phyloP scores from a whole-genome alignment of 35 echinoderm and acorn worm species.

The Lytechinus variegatus region DNA sequence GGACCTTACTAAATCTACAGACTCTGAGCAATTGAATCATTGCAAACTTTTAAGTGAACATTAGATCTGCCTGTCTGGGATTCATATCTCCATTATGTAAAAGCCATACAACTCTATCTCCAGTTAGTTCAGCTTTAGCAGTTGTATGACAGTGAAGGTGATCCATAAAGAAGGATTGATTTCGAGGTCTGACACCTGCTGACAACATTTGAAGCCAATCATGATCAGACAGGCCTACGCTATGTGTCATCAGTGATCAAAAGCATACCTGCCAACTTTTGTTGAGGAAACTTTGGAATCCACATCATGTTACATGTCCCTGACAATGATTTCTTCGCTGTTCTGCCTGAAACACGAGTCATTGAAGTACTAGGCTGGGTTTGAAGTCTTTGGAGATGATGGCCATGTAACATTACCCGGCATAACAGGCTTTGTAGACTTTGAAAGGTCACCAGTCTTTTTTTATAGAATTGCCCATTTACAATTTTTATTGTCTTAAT shows the following conservation, averaged over 20 bases:
- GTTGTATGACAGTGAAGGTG: neutral
- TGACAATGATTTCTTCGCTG: too few species aligned
- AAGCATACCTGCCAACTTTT: too few species aligned
- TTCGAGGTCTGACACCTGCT: neutral
- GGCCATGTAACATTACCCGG: too few species aligned
- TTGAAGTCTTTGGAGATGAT: too few species aligned
- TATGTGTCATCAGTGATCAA: neutral
- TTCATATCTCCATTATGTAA: neutral
- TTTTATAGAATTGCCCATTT: too few species aligned
- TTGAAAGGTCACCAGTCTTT: too few species aligned
- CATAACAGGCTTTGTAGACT: too few species aligned
- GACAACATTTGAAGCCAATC: neutral
- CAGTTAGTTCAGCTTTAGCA: neutral
- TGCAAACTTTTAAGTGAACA: neutral
- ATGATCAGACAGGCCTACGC: neutral
- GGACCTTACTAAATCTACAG: neutral
- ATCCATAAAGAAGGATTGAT: neutral
- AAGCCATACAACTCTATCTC: neutral
- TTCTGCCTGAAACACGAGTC: too few species aligned
- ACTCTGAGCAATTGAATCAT: neutral
- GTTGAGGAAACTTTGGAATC: too few species aligned
- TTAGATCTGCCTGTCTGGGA: neutral
- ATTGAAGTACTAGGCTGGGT: too few species aligned
- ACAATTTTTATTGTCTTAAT: too few species aligned
- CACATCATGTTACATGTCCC: too few species aligned